phyloP scores from a whole-genome alignment of 2,113 vertebrate species.

The Petroica traversi region DNA sequence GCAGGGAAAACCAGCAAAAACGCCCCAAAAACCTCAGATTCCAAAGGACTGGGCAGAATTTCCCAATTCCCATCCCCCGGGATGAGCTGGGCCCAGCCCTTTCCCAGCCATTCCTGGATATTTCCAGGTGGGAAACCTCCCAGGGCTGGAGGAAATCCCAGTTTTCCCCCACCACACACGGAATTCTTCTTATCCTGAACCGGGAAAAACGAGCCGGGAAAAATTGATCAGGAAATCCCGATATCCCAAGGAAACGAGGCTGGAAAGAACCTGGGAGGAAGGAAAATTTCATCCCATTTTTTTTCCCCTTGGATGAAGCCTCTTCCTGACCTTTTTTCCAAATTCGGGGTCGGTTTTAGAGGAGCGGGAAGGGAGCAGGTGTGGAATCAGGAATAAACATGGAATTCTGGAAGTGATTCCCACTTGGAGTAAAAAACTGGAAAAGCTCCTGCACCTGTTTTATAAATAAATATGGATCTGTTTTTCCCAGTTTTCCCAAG shows the following conservation, averaged over 20 bases:
- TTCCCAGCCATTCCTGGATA: fast-evolving
- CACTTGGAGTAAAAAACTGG: slow-evolving; percentile 11
- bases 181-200: fast-evolving
- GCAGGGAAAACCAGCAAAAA: neutral
- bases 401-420: slow-evolving; percentile 40
- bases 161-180: neutral
- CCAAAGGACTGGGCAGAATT: neutral
- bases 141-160: fast-evolving
- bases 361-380: too few relatives aligned
- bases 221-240: neutral
- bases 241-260: neutral
- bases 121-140: neutral
- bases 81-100: neutral
- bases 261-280: fast-evolving
- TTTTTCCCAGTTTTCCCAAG: neutral
- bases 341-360: slow-evolving; percentile 31
- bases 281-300: slow-evolving; percentile 3
- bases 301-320: slow-evolving; percentile 56
- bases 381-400: slow-evolving; percentile 68
- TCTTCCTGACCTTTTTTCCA: slow-evolving; percentile 30
- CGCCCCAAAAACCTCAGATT: fast-evolving
- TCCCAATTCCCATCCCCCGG: fast-evolving
- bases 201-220: neutral
- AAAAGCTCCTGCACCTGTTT: neutral
- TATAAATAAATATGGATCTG: neutral